These are phyloP conservation scores for Sylvicola fuscatus DNA, from an alignment of 2,888 invertebrate genomes.

Conservation along the genomic window DNA sequence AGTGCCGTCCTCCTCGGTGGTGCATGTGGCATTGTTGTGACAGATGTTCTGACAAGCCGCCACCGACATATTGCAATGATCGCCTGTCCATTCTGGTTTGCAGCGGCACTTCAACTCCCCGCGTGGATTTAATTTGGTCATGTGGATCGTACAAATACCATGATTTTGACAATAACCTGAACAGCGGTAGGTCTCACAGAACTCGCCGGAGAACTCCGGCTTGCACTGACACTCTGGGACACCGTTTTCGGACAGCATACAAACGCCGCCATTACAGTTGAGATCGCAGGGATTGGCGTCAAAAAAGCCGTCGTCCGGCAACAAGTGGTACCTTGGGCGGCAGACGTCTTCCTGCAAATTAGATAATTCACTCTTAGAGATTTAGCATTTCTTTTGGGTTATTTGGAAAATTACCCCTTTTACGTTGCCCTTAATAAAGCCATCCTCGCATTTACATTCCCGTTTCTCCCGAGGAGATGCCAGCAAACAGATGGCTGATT, in stretches of 20 bases:
- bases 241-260: conserved; percentile 27
- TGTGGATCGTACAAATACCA: conserved; percentile 31
- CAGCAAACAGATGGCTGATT: conserved; percentile 38
- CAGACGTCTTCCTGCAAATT: conserved; percentile 16
- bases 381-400: background rate
- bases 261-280: conserved; percentile 38
- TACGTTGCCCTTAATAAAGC: conserved; percentile 19
- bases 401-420: conserved; percentile 12
- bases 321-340: conserved; percentile 15
- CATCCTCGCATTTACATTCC: conserved; percentile 36
- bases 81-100: conserved; percentile 40
- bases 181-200: conserved; percentile 48
- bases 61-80: conserved; percentile 33
- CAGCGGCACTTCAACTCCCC: conserved; percentile 32
- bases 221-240: conserved; percentile 42
- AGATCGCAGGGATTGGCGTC: conserved; percentile 26
- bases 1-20: conserved; percentile 19
- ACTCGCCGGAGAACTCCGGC: conserved; percentile 38
- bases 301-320: too few relatives aligned
- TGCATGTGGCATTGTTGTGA: conserved; percentile 38
- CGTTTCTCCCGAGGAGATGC: conserved; percentile 24
- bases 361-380: background rate
- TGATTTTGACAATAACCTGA: conserved; percentile 44
- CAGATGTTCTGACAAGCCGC: conserved; percentile 24
- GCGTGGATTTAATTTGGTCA: conserved; percentile 9